These are phyloP conservation scores for Trichosurus vulpecula DNA, from an alignment of 2,797 vertebrate genomes.

Conservation along the genomic window DNA sequence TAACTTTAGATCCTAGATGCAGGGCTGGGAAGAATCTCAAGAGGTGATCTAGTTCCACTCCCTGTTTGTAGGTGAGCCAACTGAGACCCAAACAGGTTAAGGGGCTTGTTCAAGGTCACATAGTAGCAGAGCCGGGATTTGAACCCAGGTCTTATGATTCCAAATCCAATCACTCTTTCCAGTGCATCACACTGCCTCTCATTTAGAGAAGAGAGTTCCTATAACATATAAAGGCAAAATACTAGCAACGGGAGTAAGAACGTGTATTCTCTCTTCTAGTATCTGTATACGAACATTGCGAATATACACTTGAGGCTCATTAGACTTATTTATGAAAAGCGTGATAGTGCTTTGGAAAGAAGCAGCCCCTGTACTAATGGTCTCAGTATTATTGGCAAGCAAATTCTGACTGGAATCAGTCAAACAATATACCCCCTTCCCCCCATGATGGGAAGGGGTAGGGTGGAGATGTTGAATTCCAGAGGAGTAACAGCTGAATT, in stretches of 20 bases:
- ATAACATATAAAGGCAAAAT: not conserved
- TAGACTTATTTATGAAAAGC: not conserved
- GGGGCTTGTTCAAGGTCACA: not conserved
- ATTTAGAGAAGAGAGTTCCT: not conserved
- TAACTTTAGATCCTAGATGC: slow-evolving; percentile 5
- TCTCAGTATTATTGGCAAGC: slow-evolving; percentile 27
- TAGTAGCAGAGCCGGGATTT: not conserved
- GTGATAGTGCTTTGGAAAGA: not conserved
- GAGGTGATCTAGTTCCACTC: not conserved
- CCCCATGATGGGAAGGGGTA: not conserved
- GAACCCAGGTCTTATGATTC: not conserved
- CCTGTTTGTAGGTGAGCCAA: not conserved
- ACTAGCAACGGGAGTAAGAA: not conserved
- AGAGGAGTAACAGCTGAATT: slow-evolving; percentile 17
- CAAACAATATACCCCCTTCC: not conserved
- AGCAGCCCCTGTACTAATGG: not conserved
- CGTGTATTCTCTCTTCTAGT: slow-evolving; percentile 15
- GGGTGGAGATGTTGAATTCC: not conserved
- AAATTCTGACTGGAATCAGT: slow-evolving; percentile 38
- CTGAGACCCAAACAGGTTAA: not conserved
- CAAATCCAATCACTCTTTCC: not conserved
- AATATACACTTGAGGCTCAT: not conserved
- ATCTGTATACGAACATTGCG: not conserved
- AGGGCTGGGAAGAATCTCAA: not conserved
- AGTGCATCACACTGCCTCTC: not conserved